phyloP scores from a whole-genome alignment of 1,140 invertebrate genomes.

The Drosophila melanica region DNA sequence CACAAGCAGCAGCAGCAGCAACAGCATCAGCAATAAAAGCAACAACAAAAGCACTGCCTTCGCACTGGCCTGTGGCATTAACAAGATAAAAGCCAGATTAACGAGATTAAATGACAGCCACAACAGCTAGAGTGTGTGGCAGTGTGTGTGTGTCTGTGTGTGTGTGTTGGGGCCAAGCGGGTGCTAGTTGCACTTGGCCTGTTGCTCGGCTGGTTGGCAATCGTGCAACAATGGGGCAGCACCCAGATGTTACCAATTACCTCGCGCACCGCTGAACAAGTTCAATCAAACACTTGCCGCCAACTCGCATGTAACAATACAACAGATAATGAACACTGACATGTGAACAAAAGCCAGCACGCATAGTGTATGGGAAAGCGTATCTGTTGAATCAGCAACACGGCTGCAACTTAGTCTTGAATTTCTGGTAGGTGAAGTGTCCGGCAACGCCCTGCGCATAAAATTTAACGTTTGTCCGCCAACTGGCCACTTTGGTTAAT shows the following conservation, averaged over 20 bases:
- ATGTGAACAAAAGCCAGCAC: constrained; percentile 18
- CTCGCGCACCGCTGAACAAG: neutral
- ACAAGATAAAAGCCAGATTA: constrained; percentile 75
- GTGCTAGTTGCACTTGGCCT: constrained; percentile 25
- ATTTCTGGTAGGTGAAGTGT: constrained; percentile 43
- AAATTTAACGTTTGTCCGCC: constrained; percentile 81
- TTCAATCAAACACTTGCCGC: constrained; percentile 9
- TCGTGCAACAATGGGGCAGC: neutral
- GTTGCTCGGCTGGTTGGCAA: neutral
- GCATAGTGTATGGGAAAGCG: neutral
- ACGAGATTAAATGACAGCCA: constrained; percentile 72
- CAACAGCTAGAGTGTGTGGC: neutral
- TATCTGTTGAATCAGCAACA: constrained; percentile 21
- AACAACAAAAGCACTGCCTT: constrained; percentile 50
- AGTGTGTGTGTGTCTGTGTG: too few species aligned
- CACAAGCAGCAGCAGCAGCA: constrained; percentile 10
- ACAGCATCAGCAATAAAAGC: constrained; percentile 9
- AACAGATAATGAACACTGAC: constrained; percentile 62
- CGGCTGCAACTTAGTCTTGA: constrained; percentile 60
- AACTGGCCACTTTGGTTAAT: constrained; percentile 82
- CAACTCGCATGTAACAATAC: constrained; percentile 45
- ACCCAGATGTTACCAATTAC: neutral
- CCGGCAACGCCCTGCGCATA: constrained; percentile 72
- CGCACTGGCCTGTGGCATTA: constrained; percentile 51
- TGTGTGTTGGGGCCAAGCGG: neutral